These are phyloP conservation scores for Lindbergichthys nudifrons DNA, from an alignment of 2,797 vertebrate species.

Conservation along the genomic window DNA sequence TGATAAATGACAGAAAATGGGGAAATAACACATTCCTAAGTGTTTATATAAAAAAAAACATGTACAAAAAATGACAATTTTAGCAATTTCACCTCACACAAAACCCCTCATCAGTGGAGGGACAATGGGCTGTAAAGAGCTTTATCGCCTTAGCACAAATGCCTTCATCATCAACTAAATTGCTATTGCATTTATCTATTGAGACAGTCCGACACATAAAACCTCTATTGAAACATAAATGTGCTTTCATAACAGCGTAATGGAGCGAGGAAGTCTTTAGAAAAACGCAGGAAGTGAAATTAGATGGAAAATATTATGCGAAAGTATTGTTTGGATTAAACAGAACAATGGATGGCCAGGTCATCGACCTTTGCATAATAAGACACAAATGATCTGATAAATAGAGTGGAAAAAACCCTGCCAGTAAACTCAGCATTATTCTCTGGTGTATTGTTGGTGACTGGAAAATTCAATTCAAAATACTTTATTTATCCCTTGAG, in stretches of 20 bases:
- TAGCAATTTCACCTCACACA: conserved; percentile 29
- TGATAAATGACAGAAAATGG: background rate
- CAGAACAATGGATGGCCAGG: conserved; percentile 6
- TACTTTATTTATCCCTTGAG: background rate
- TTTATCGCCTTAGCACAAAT: conserved; percentile 53
- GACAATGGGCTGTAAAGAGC: conserved; percentile 42
- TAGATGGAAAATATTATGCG: conserved; percentile 48
- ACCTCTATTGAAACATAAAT: conserved; percentile 52
- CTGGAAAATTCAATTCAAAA: background rate
- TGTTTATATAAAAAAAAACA: background rate
- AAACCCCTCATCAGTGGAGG: conserved; percentile 44
- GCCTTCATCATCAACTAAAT: conserved; percentile 56
- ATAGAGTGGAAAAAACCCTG: background rate
- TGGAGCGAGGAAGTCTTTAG: conserved; percentile 57
- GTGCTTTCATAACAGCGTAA: conserved; percentile 57
- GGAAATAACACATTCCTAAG: background rate
- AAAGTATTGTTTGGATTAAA: conserved; percentile 45
- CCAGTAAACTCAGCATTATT: background rate
- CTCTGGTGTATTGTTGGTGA: background rate
- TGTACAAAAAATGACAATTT: conserved; percentile 25
- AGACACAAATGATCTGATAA: conserved; percentile 1
- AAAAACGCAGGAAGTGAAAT: conserved; percentile 45
- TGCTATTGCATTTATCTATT: conserved; percentile 46
- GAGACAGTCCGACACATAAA: conserved; percentile 53
- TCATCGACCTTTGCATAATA: conserved; percentile 32